These are phyloP conservation scores for Pelobates fuscus DNA, from an alignment of 2,113 vertebrate genomes.

Conservation along the genomic window DNA sequence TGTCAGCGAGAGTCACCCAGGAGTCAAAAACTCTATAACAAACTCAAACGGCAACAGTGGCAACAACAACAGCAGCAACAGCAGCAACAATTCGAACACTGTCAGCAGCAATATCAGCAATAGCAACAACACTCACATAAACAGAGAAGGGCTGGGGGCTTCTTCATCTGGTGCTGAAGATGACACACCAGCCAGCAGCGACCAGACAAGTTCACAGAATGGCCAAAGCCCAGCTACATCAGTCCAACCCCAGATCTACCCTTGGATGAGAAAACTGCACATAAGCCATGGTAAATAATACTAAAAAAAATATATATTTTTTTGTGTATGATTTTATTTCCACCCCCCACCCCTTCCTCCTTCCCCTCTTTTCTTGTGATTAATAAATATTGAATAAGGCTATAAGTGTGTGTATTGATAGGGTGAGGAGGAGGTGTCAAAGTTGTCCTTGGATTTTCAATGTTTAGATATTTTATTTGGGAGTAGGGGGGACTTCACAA, in stretches of 20 bases:
- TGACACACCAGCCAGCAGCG: constrained; percentile 86
- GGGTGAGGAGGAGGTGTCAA: no score
- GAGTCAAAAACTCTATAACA: constrained; percentile 87
- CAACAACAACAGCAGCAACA: constrained; percentile 68
- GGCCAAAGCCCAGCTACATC: constrained; percentile 80
- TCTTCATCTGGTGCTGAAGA: constrained; percentile 83
- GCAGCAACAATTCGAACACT: constrained; percentile 70
- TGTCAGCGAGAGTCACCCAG: constrained; percentile 82
- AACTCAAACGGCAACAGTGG: constrained; percentile 77
- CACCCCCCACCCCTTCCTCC: no score
- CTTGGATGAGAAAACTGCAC: constrained; percentile 98
- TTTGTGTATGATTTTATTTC: no score
- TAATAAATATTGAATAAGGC: constrained; percentile 8
- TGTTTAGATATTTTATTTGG: no score
- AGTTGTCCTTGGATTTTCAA: no score
- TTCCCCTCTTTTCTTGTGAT: no score
- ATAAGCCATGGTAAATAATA: constrained; percentile 95
- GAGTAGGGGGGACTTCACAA: no score
- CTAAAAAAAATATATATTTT: constrained; percentile 51
- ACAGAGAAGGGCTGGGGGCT: constrained; percentile 87
- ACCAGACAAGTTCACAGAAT: constrained; percentile 84
- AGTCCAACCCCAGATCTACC: constrained; percentile 94
- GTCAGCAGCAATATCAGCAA: constrained; percentile 62
- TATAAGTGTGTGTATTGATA: no score
- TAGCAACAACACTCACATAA: constrained; percentile 76